Evolutionary conservation across 2,797 vertebrate species (phyloP), one percentile per base, ranked within the genome.

Genomic region (Microchirus variegatus): DNA sequence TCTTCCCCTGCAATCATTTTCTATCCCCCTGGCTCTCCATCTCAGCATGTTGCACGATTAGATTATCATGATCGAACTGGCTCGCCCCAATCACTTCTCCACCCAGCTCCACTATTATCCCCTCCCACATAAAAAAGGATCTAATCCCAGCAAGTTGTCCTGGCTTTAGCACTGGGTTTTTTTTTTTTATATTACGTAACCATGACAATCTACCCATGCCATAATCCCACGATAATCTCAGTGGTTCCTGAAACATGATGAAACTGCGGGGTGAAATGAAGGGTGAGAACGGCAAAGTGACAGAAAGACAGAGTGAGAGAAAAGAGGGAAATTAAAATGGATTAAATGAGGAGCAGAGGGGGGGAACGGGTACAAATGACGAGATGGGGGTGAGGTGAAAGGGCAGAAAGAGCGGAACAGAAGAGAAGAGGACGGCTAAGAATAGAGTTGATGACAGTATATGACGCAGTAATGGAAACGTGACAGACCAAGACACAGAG

Each of bases 111-210:
- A 13, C 63, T 0, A 16, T 54, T 10, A 11, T 67, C 73, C 70
- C 83, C 75, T 72, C 75, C 70, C 67, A 51, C 61, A 73, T 71
- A 60, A 56, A 63, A 63, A 53, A 70, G 12, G 74, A 72, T 85
- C 62, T 93, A 94, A 95, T 94, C 93, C 89, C 78, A 77, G 80
- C 83, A 91, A 94, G 90, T 92, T 89, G 92, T 82, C 88, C 69
- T 66, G 82, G 78, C 77, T 75, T 73, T 77, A 72, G 62, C 40
- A 73, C 88, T 87, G 84, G 84, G 53, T 76, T 90, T 95, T 45
- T 44, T 11, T 40, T 40, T 38, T 38, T 38, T 38, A n/a, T 38
- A 9, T 41, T 94, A 95, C 73, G 83, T 94, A 95, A 95, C 90
- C 77, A 75, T 75, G 87, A 88, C 90, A 87, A 77, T 81, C 87